Conservation (phyloP, 2,888 invertebrate genomes). For the Willowsia nigromaculata region DNA sequence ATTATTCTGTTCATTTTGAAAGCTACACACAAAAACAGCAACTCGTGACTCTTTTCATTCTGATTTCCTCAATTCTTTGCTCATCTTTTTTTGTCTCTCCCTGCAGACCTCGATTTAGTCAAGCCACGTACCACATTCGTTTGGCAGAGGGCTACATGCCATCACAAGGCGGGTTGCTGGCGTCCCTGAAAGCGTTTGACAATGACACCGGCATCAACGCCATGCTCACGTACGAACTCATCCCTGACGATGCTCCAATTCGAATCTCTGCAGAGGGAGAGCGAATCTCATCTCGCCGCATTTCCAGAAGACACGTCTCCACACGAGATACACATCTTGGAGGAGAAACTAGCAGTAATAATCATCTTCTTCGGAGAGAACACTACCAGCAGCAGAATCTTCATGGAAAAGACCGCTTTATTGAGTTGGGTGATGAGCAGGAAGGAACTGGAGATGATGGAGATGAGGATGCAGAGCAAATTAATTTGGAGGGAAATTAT, state of each 20-base stretch:
- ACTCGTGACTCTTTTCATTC: no score
- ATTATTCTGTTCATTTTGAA: no score
- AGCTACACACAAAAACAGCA: no score
- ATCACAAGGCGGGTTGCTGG: constrained; percentile 77
- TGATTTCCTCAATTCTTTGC: no score
- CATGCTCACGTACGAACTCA: constrained; percentile 76
- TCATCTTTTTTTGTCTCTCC: no score
- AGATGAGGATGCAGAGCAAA: constrained; percentile 24
- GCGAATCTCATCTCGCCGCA: constrained; percentile 56
- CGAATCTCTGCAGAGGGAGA: constrained; percentile 66
- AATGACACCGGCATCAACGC: constrained; percentile 79
- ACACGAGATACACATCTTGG: constrained; percentile 64
- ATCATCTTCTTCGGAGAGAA: neutral
- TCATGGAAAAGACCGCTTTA: constrained; percentile 24
- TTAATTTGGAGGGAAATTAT: constrained; percentile 2
- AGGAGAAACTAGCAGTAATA: neutral
- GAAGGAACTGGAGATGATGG: constrained; percentile 51
- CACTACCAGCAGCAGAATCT: neutral
- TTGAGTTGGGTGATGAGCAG: constrained; percentile 54
- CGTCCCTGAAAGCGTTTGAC: constrained; percentile 77
- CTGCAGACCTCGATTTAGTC: constrained; percentile 82
- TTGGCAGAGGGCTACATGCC: constrained; percentile 78
- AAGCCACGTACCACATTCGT: constrained; percentile 79
- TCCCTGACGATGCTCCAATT: constrained; percentile 73
- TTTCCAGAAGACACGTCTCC: constrained; percentile 62